These are phyloP conservation scores for Latrodectus hesperus DNA, from an alignment of 2,888 invertebrate genomes.

Conservation along the genomic window DNA sequence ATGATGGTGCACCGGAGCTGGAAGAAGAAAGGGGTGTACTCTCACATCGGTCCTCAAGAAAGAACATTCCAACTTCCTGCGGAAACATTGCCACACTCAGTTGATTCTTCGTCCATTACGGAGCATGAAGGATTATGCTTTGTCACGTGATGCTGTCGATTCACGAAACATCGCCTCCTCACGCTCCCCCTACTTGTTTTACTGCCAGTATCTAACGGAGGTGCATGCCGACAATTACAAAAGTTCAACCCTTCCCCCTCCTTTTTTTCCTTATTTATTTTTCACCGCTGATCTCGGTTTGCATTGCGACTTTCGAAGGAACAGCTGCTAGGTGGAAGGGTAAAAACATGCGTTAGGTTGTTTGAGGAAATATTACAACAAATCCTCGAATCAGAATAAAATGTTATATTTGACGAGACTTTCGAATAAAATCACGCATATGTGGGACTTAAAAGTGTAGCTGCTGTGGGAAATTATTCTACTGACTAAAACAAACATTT, in stretches of 20 bases:
- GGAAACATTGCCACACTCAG: slow-evolving; percentile 65
- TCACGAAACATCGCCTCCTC: slow-evolving; percentile 3
- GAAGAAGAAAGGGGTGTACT: slow-evolving; percentile 14
- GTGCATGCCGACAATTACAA: neutral
- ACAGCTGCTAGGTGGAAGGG: neutral
- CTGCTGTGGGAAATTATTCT: no score
- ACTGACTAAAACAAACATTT: no score
- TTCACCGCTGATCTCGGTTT: neutral
- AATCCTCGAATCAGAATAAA: no score
- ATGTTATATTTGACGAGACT: no score
- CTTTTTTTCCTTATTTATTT: no score
- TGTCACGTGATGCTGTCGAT: slow-evolving; percentile 53
- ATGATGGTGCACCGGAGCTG: neutral
- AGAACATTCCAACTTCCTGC: slow-evolving; percentile 51
- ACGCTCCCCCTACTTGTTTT: neutral
- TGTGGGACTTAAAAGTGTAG: no score
- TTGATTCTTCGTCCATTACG: slow-evolving; percentile 42
- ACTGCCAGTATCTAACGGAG: slow-evolving; percentile 7
- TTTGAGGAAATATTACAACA: no score
- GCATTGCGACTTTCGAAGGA: neutral
- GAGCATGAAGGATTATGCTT: slow-evolving; percentile 46
- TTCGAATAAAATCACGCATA: no score
- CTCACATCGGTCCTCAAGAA: slow-evolving; percentile 9
- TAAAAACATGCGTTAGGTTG: no score
- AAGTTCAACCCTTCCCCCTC: no score